Evolutionary conservation across 1,140 invertebrate genomes (phyloP).

Genomic region (Cephus cinctus): DNA sequence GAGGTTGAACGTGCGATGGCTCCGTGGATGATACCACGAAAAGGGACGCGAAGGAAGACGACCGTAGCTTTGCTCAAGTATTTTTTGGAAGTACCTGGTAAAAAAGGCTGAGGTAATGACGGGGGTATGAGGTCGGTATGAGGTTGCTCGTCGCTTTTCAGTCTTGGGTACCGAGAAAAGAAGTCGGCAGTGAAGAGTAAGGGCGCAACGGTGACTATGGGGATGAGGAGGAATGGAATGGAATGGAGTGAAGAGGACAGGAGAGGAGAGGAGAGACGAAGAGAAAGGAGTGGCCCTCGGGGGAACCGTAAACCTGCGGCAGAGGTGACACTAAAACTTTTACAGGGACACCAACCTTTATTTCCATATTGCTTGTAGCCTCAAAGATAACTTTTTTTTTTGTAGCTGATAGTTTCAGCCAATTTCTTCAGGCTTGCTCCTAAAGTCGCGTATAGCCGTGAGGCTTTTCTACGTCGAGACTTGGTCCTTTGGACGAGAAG

Average conservation of each 20-base stretch:
- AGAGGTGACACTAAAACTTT: constrained; percentile 29
- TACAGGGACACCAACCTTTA: constrained; percentile 22
- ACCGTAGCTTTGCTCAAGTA: too few species aligned
- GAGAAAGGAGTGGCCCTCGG: constrained; percentile 17
- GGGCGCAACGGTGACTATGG: constrained; percentile 1
- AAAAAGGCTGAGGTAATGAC: too few species aligned
- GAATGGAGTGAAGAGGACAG: neutral
- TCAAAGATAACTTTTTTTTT: constrained; percentile 16
- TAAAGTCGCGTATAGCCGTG: too few species aligned
- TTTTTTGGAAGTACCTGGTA: too few species aligned
- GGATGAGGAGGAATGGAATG: constrained; percentile 6
- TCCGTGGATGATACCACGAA: too few species aligned
- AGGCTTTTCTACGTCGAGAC: too few species aligned
- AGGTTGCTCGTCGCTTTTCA: too few species aligned
- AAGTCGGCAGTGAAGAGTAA: constrained; percentile 1
- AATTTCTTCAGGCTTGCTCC: constrained; percentile 10
- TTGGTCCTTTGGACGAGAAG: too few species aligned
- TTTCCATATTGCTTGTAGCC: constrained; percentile 26
- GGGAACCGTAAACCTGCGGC: constrained; percentile 24
- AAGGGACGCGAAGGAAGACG: too few species aligned
- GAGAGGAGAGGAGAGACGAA: constrained; percentile 13
- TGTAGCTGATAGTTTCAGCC: constrained; percentile 14
- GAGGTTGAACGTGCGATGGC: too few species aligned
- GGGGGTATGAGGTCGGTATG: too few species aligned
- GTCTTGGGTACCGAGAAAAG: too few species aligned